Base-by-base conservation (phyloP, 2,113 vertebrate genomes). In the Ailurus styani region DNA sequence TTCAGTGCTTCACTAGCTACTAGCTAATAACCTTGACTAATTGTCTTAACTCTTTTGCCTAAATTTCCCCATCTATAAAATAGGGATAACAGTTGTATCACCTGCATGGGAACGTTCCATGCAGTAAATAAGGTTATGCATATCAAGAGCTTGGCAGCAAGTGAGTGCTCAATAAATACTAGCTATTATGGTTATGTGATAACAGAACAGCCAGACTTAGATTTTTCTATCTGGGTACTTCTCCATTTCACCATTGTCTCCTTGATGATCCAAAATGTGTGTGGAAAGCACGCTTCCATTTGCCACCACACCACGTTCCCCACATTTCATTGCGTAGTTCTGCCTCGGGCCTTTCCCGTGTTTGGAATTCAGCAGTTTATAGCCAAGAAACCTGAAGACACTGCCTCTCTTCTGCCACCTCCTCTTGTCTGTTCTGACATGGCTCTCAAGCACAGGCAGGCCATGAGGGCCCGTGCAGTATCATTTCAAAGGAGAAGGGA, bases 41-140 rank as follows among this genome's bases (percentile, higher is more conserved):
- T 10, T 85, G 82, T 64, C 93, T 86, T 81, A 77, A 62, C 42
- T 18, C 42, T 91, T 87, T 73, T 87, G 34, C 85, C 37, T 64
- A 40, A 31, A 21, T 93, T 81, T 94, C 52, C 91, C 85, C 31
- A 78, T 82, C 66, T 93, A 34, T 75, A 57, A 81, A 64, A 83
- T 34, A 42, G 60, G 21, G 15, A 21, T 87, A 75, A 10, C 9
- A 37, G 29, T 66, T 42, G 8, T 40, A n/a, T 42, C 8, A 55
- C 64, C 52, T 62, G 82, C 47, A 12, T 72, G 25, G 68, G 11
- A 18, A 9, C 45, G 60, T 64, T 78, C 40, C 0, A 0, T 87
- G 64, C 15, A 70, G 18, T 81, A 62, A 73, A 70, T 3, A 78
- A 81, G 75, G 81, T 12, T 45, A 81, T 23, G 37, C 5, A 12